Conservation (phyloP, 2,113 vertebrate species). For the Eubucco bourcierii region DNA sequence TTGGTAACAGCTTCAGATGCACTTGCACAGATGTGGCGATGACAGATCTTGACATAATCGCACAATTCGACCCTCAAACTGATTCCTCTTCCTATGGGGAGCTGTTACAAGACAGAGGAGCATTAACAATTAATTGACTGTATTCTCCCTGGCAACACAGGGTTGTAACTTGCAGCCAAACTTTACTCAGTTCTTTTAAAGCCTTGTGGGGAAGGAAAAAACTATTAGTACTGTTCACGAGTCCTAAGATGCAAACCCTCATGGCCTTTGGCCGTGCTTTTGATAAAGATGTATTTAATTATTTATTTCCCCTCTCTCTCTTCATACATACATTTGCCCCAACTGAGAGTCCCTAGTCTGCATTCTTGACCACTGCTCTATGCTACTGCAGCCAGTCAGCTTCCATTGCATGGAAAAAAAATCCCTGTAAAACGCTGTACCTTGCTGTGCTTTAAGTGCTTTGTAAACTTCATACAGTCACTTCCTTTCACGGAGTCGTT, state of each 20-base stretch:
- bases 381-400: not conserved
- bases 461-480: not conserved
- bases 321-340: not conserved
- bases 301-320: no score
- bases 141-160: not conserved
- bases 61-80: not conserved
- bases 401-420: not conserved
- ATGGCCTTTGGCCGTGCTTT: not conserved
- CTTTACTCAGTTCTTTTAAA: not conserved
- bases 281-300: not conserved
- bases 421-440: not conserved
- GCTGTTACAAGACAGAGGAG: not conserved
- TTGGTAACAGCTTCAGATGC: not conserved
- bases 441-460: not conserved
- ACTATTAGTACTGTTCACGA: not conserved
- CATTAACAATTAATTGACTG: not conserved
- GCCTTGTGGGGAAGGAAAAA: not conserved
- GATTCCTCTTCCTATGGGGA: not conserved
- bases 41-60: not conserved
- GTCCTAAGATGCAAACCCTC: not conserved
- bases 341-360: not conserved
- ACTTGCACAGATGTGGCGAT: accelerated
- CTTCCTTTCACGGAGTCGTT: slow-evolving; percentile 17
- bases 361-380: not conserved
- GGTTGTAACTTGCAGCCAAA: not conserved